Conservation (phyloP, 92 coral and sea anemone genomes). For the Zoanthus sansibaricus region DNA sequence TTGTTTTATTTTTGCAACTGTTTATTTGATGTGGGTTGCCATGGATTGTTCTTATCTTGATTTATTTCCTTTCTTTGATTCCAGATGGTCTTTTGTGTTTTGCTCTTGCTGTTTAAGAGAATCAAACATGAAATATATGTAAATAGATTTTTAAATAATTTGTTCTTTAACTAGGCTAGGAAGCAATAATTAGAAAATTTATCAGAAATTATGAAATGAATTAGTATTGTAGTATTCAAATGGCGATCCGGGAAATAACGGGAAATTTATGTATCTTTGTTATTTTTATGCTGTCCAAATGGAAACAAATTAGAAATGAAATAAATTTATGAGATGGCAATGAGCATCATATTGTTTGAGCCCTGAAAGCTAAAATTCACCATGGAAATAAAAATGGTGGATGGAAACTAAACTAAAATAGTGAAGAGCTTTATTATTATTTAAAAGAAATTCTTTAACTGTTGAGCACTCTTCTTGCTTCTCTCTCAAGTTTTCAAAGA, state of each 20-base stretch:
- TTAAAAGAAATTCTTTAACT: not conserved
- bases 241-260: too few species aligned
- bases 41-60: not conserved
- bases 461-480: not conserved
- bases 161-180: too few species aligned
- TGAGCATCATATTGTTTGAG: not conserved
- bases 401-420: not conserved
- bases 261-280: too few species aligned
- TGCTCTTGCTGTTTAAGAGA: not conserved
- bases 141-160: too few species aligned
- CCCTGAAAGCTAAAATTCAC: not conserved
- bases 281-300: too few species aligned
- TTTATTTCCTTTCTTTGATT: not conserved
- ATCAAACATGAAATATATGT: too few species aligned
- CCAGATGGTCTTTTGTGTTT: not conserved
- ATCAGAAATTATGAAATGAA: not conserved
- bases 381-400: not conserved
- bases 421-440: not conserved
- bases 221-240: too few species aligned
- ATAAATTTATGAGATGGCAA: too few species aligned
- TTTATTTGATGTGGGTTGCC: slow-evolving; percentile 20
- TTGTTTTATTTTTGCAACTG: slow-evolving; percentile 16
- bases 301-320: too few species aligned
- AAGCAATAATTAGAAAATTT: not conserved
- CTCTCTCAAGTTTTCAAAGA: not conserved